Base-by-base conservation (phyloP, 2,888 invertebrate genomes). In the Celastrina argiolus region DNA sequence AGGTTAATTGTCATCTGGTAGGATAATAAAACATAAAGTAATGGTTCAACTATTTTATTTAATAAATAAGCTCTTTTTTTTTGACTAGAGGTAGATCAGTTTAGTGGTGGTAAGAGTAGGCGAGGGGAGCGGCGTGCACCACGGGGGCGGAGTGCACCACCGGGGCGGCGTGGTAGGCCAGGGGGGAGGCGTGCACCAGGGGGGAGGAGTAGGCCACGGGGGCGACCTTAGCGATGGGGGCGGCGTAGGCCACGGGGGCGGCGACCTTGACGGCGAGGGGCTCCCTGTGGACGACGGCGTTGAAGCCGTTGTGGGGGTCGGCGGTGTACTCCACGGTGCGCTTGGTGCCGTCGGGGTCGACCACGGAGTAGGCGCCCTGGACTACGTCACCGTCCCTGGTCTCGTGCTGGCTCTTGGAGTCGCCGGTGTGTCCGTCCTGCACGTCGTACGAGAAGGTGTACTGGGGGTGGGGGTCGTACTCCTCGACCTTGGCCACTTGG, bases 391-490 rank as follows among this genome's bases (percentile, higher is more conserved):
- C 89, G 67, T 81, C 80, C 63, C 89, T 82, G 63, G 76, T 74
- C 74, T 89, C 89, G 51, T 81, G 81, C 73, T 88, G 88, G 74
- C 78, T 81, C 74, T 88, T 88, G 58, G 76, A 80, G 75, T 89
- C 89, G 22, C 90, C 72, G 31, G 79, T 78, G 0, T 76, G 73
- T 39, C 77, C 70, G 64, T 76, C 58, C 2, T 92, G 92, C 14
- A 93, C 92, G 71, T 92, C 92, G 79, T 93, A 93, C 0, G 91
- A 87, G 81, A 88, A 93, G 76, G 87, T 88, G 85, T 93, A 92
- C 76, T 92, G 91, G 75, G 67, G 88, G 80, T 74, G 85, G 73
- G 56, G 76, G 69, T 81, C 86, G 79, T 79, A 85, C 76, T 72
- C 87, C 79, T 67, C 85, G 51, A 78, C 74, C 41, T 72, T 73